Evolutionary conservation across 2,113 vertebrate species (phyloP).

Genomic region (Hymenochirus boettgeri): DNA sequence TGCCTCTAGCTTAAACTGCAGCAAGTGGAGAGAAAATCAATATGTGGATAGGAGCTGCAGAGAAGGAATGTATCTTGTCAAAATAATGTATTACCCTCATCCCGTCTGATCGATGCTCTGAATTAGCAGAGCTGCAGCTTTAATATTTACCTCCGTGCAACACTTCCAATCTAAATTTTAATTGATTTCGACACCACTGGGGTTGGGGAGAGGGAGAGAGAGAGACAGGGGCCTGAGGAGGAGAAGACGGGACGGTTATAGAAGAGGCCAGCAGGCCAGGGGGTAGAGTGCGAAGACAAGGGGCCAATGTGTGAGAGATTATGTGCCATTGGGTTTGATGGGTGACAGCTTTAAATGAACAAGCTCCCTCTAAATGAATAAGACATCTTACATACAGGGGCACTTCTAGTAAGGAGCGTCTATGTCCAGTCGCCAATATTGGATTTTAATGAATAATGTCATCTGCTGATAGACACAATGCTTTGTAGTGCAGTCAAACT

Average conservation of each 20-base stretch:
- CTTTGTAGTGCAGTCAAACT: too few relatives aligned
- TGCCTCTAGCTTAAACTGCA: slow-evolving; percentile 37
- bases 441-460: too few relatives aligned
- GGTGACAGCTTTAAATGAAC: neutral
- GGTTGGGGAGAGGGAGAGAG: slow-evolving; percentile 58
- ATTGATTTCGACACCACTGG: slow-evolving; percentile 84
- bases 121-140: slow-evolving; percentile 85
- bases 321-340: slow-evolving; percentile 16
- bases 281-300: slow-evolving; percentile 49
- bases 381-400: neutral
- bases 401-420: neutral
- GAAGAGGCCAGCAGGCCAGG: slow-evolving; percentile 47
- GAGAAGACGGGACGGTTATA: neutral
- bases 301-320: neutral
- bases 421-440: neutral
- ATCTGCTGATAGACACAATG: too few relatives aligned
- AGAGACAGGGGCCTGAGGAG: slow-evolving; percentile 27
- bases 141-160: slow-evolving; percentile 85
- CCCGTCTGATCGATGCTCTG: slow-evolving; percentile 92
- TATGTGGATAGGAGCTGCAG: slow-evolving; percentile 83
- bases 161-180: slow-evolving; percentile 74
- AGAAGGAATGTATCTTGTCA: slow-evolving; percentile 96
- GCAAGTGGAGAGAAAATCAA: slow-evolving; percentile 73
- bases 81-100: slow-evolving; percentile 99
- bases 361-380: neutral